These are phyloP conservation scores for Pseudomyrmex dendroicus DNA, from an alignment of 1,140 invertebrate species.

Conservation along the genomic window DNA sequence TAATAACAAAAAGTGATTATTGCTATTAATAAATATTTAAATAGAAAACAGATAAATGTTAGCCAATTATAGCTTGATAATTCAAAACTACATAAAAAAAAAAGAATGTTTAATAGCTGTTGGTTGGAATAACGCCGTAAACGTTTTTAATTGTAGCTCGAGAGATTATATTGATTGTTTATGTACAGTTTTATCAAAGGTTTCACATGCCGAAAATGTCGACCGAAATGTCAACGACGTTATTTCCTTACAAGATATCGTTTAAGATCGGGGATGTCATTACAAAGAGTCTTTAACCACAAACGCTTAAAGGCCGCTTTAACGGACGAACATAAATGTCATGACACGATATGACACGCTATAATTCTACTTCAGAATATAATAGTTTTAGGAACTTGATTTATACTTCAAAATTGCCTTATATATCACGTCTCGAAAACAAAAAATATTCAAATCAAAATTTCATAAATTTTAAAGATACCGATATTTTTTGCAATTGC, in stretches of 20 bases:
- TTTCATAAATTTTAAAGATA: constrained; percentile 4
- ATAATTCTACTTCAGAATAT: too few relatives aligned
- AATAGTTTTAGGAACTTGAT: too few relatives aligned
- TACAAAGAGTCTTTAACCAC: constrained; percentile 15
- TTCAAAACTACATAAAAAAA: neutral
- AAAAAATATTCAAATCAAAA: too few relatives aligned
- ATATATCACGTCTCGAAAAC: too few relatives aligned
- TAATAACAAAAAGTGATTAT: too few relatives aligned
- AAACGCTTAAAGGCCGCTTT: neutral
- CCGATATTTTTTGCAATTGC: constrained; percentile 43
- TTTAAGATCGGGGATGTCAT: constrained; percentile 9
- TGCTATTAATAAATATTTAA: neutral
- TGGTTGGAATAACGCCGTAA: neutral
- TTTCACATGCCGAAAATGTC: constrained; percentile 49
- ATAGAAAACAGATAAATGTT: neutral
- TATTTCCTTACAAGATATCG: neutral
- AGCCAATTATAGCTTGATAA: neutral
- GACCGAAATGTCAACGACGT: constrained; percentile 50
- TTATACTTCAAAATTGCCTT: too few relatives aligned
- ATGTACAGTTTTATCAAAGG: constrained; percentile 19
- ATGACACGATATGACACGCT: too few relatives aligned
- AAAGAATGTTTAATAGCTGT: neutral
- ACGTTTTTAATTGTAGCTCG: neutral
- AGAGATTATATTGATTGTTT: neutral
- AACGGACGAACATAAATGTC: constrained; percentile 3